Evolutionary conservation across 2,113 vertebrate species (phyloP).

Genomic region (Solea senegalensis): DNA sequence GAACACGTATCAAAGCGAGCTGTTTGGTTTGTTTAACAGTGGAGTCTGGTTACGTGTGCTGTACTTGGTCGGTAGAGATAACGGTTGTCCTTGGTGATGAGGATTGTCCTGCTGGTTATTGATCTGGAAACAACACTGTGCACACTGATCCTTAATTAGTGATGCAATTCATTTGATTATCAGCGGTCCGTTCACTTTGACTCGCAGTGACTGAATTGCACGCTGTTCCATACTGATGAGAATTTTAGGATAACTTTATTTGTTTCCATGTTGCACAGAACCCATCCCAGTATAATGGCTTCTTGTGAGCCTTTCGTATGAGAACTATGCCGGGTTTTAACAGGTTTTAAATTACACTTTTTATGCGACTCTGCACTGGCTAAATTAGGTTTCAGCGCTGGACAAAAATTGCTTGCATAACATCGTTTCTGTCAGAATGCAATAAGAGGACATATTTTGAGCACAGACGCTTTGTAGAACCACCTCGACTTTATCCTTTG

Average conservation of each 20-base stretch:
- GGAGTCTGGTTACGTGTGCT: not conserved
- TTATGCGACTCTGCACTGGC: too few relatives aligned
- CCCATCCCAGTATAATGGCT: not conserved
- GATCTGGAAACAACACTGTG: conserved; percentile 11
- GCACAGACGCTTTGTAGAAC: too few relatives aligned
- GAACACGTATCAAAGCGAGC: not conserved
- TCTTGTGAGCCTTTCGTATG: too few relatives aligned
- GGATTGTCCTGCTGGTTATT: conserved; percentile 21
- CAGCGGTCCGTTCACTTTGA: not conserved
- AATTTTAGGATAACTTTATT: not conserved
- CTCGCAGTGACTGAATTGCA: not conserved
- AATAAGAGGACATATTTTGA: too few relatives aligned
- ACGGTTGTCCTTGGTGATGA: conserved; percentile 34
- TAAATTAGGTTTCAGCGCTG: too few relatives aligned
- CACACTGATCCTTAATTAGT: conserved; percentile 13
- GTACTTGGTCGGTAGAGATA: conserved; percentile 9
- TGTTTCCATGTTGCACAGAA: not conserved
- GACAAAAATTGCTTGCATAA: too few relatives aligned
- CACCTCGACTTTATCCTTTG: too few relatives aligned
- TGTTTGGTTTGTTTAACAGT: not conserved
- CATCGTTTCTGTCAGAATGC: too few relatives aligned
- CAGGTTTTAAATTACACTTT: too few relatives aligned
- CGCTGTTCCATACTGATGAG: not conserved
- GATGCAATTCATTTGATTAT: conserved; percentile 19
- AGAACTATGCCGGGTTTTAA: too few relatives aligned